A percentile compares a stretch with the other conserved stretches of the same genome.
Conservation (phyloP, 2,797 vertebrate species). For the Hipposideros larvatus region DNA sequence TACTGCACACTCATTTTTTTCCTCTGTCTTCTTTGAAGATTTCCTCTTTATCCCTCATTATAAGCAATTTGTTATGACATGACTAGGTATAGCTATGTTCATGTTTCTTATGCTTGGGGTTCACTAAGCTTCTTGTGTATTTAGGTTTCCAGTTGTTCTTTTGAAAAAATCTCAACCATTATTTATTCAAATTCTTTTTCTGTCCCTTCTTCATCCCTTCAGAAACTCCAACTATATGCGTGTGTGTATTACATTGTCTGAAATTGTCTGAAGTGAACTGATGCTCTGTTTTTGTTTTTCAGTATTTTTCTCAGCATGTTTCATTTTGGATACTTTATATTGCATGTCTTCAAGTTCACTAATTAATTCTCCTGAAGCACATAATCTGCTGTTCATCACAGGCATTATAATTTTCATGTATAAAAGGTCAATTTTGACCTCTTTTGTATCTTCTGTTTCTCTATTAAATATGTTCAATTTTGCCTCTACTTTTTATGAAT, state of each 20-base stretch:
- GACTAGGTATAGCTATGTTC: background rate
- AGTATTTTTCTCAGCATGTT: background rate
- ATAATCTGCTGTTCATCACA: background rate
- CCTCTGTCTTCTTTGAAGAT: background rate
- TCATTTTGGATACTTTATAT: background rate
- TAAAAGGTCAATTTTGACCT: background rate
- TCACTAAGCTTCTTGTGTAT: background rate
- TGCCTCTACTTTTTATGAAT: background rate
- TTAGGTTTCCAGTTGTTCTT: background rate
- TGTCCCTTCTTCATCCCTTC: background rate
- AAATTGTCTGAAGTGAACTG: background rate
- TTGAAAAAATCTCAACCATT: background rate
- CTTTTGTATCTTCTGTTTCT: background rate
- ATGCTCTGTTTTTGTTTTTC: background rate
- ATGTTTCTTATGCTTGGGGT: background rate
- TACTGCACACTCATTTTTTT: background rate
- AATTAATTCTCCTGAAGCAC: background rate
- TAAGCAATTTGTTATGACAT: background rate
- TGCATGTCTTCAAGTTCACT: background rate
- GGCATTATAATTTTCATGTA: background rate
- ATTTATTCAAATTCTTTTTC: background rate
- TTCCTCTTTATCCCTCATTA: background rate
- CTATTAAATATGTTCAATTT: background rate
- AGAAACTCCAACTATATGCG: background rate
- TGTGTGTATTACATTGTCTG: background rate